Base-by-base conservation (phyloP, 2,113 vertebrate genomes). In the Caretta caretta region DNA sequence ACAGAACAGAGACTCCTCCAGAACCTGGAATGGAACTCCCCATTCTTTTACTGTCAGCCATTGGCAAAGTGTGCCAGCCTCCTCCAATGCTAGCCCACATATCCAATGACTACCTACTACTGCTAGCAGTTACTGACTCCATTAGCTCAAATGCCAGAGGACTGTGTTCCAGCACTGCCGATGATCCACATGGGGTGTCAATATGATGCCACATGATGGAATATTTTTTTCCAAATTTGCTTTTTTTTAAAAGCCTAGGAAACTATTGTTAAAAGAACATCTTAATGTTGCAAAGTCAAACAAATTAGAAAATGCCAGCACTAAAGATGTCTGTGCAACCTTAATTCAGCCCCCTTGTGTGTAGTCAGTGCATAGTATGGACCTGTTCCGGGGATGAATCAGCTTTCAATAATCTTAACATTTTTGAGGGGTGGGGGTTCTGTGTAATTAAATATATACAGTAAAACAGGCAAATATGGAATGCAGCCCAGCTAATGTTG, bases 61-160 rank as follows among this genome's bases (percentile, higher is more conserved):
- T 0, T 22, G 53, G 3, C 27, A 65, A 69, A 3, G 59, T 13
- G 3, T 3, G 1, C 19, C 6, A 80, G 93, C 8, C 24, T 9
- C 35, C 7, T 51, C 4, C 1, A 35, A 3, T 51, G 50, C n/a
- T 83, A 5, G 42, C 83, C 9, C n/a, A 51, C 17, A 2, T 2
- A 50, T 1, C 0, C 9, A 50, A 50, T 5, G 12, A 13, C 22
- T 76, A 16, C 5, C 10, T 8, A 1, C 11, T 35, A 5, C 31
- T 80, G 25, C 22, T 22, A 24, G 82, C 81, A 65, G 14, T 1
- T 69, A 8, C 79, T 24, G 83, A 46, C 29, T 6, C 57, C 29
- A 62, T 62, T 62, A 62, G 57, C 57, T 29, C 29, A 62, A 62
- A 29, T 6, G 5, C 57, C 57, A 62, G 57, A 31, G 12, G 29